Percentiles rank a stretch among this genome's conserved stretches.
Conservation (phyloP, 2,113 vertebrate species). For the Indri indri region DNA sequence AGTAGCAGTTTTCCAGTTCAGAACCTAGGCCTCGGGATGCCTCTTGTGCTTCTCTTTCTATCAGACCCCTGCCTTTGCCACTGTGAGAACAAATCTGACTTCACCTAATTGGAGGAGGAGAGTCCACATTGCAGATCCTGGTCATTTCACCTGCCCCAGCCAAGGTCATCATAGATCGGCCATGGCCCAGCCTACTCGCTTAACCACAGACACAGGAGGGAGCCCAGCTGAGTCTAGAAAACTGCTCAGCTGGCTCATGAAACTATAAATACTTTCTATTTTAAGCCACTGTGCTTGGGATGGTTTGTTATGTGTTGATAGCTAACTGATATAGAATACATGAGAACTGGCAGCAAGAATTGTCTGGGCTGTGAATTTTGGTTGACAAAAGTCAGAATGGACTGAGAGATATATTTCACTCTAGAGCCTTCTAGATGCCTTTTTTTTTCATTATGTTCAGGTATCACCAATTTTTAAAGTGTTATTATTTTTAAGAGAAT, state of each 20-base stretch:
- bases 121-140: not conserved
- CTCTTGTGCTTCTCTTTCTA: not conserved
- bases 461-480: not conserved
- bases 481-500: not conserved
- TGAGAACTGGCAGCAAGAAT: not conserved
- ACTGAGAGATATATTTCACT: not conserved
- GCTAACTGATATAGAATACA: not conserved
- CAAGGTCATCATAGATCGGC: not conserved
- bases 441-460: not conserved
- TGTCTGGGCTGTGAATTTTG: not conserved
- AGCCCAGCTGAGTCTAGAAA: not conserved
- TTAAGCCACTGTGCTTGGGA: not conserved
- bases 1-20: not conserved
- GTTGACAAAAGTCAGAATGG: not conserved
- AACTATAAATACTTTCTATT: not conserved
- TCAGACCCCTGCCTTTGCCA: not conserved
- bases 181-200: not conserved
- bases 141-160: not conserved
- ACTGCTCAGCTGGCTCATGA: not conserved
- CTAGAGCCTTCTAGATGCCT: not conserved
- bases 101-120: not conserved
- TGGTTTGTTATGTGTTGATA: not conserved
- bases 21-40: not conserved
- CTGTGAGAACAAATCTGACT: not conserved
- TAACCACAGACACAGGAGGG: not conserved